A percentile compares a stretch with the other conserved stretches of the same genome.
These are phyloP conservation scores for Serranus cabrilla DNA, from an alignment of 2,797 vertebrate species.

Conservation along the genomic window DNA sequence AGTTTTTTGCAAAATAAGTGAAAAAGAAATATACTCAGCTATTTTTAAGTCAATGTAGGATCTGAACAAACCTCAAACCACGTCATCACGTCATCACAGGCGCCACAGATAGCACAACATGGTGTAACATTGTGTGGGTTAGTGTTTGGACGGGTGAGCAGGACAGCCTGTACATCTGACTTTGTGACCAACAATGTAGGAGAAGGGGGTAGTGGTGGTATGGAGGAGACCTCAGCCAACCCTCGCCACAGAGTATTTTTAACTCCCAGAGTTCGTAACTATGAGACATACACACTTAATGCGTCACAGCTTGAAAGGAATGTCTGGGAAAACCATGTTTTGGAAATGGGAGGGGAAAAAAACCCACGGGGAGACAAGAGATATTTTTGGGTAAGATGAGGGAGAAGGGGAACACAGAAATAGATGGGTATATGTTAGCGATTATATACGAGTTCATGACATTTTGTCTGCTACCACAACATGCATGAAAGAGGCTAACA, in stretches of 20 bases:
- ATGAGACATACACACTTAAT: constrained; percentile 64
- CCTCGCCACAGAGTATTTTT: constrained; percentile 73
- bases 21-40: too few species aligned
- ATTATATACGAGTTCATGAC: constrained; percentile 10
- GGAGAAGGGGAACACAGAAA: constrained; percentile 36
- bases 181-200: constrained; percentile 26
- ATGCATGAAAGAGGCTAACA: constrained; percentile 11
- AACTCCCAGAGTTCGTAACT: constrained; percentile 51
- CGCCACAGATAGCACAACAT: constrained; percentile 26
- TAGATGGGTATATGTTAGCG: constrained; percentile 9
- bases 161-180: constrained; percentile 46
- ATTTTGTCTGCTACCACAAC: neutral
- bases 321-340: constrained; percentile 83
- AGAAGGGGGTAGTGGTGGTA: constrained; percentile 27
- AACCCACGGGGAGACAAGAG: constrained; percentile 22
- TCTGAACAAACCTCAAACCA: constrained; percentile 8
- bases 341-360: constrained; percentile 45
- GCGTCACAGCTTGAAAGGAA: constrained; percentile 82
- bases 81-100: constrained; percentile 21
- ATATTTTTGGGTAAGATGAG: constrained; percentile 65
- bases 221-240: constrained; percentile 64
- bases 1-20: neutral
- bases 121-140: constrained; percentile 45
- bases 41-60: neutral
- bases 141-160: constrained; percentile 25